Evolutionary conservation across 2,797 vertebrate genomes (phyloP).

Genomic region (Chiroxiphia lanceolata): DNA sequence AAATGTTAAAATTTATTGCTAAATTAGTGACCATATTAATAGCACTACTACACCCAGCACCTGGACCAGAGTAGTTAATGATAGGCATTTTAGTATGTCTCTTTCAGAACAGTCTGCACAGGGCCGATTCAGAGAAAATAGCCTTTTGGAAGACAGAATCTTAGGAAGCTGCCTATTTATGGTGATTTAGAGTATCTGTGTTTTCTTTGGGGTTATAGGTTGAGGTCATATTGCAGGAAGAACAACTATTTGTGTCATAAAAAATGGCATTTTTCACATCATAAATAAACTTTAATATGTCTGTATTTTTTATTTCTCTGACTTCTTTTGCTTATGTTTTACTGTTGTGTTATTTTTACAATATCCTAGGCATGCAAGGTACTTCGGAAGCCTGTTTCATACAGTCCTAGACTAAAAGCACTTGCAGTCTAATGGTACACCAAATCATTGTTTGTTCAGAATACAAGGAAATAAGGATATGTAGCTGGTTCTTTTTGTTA

Average conservation of each 20-base stretch:
- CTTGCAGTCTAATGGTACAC: background rate
- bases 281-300: background rate
- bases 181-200: background rate
- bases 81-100: background rate
- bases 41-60: background rate
- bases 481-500: background rate
- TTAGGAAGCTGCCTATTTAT: background rate
- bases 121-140: background rate
- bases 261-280: background rate
- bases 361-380: background rate
- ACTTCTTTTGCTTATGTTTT: background rate
- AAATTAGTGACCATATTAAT: slow-evolving; percentile 7
- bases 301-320: background rate
- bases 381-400: background rate
- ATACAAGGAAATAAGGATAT: background rate
- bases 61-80: background rate
- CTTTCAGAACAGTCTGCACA: background rate
- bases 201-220: background rate
- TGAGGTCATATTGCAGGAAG: background rate
- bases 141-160: background rate
- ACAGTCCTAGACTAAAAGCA: background rate
- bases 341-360: background rate
- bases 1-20: slow-evolving; percentile 9
- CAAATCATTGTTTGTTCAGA: background rate
- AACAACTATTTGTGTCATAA: background rate